Conservation (phyloP, 2,113 vertebrate species). For the Brachyistius frenatus region DNA sequence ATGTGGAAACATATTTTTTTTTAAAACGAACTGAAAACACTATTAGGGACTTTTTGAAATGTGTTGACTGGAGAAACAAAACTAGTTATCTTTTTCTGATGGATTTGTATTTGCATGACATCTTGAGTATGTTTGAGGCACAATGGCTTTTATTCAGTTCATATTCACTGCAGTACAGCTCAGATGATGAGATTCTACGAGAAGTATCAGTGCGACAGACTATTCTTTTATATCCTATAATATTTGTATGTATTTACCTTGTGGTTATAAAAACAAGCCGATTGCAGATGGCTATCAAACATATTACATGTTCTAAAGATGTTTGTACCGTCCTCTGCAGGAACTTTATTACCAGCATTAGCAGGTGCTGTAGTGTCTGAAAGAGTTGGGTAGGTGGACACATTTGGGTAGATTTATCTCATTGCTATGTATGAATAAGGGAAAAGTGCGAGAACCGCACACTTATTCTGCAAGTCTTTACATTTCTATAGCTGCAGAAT, state of each 20-base stretch:
- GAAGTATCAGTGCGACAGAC: background rate
- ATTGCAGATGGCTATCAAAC: constrained; percentile 25
- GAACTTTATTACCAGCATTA: background rate
- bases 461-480: background rate
- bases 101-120: too few relatives aligned
- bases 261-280: background rate
- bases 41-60: too few relatives aligned
- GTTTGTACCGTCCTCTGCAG: background rate
- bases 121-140: too few relatives aligned
- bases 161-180: too few relatives aligned
- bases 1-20: too few relatives aligned
- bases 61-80: too few relatives aligned
- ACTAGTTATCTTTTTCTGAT: too few relatives aligned
- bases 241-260: constrained; percentile 3
- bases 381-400: background rate
- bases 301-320: constrained; percentile 5
- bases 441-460: constrained; percentile 28
- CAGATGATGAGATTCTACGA: background rate
- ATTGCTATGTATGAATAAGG: constrained; percentile 31
- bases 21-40: too few relatives aligned
- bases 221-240: background rate
- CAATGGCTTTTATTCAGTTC: too few relatives aligned
- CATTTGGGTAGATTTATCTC: background rate
- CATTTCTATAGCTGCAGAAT: constrained; percentile 49
- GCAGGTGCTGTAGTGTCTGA: background rate